A percentile compares a stretch with the other conserved stretches of the same genome.
Conservation (phyloP, 2,888 invertebrate species). For the Chaetogeoica ovagalla region DNA sequence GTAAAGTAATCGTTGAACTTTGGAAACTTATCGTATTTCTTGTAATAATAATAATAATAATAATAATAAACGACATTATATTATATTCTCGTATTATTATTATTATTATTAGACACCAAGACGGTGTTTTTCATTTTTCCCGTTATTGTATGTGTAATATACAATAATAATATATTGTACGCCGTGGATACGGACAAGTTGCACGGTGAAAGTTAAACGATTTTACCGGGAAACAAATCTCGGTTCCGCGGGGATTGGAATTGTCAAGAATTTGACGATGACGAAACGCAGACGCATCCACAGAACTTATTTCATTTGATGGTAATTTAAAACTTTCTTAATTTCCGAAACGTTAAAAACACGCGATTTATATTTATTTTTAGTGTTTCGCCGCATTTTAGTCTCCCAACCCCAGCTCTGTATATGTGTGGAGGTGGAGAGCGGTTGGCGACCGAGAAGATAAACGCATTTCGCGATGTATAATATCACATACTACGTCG, state of each 20-base stretch:
- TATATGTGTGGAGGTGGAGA: too few species aligned
- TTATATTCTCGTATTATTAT: neutral
- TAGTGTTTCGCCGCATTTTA: neutral
- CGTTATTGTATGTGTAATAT: neutral
- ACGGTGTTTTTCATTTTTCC: conserved; percentile 12
- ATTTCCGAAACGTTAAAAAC: conserved; percentile 10
- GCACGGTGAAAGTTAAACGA: conserved; percentile 34
- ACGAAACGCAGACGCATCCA: neutral
- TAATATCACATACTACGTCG: too few species aligned
- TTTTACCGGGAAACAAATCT: conserved; percentile 7
- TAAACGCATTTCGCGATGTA: too few species aligned
- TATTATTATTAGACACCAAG: neutral
- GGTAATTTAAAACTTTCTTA: conserved; percentile 42
- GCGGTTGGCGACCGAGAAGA: too few species aligned
- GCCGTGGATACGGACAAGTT: neutral
- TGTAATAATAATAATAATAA: conserved; percentile 4
- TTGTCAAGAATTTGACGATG: conserved; percentile 29
- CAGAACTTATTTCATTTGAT: conserved; percentile 47
- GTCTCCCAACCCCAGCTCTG: too few species aligned
- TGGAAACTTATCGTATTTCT: conserved; percentile 7
- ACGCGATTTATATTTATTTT: neutral
- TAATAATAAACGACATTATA: conserved; percentile 19
- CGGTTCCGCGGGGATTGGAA: neutral
- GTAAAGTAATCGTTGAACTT: neutral
- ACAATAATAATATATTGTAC: neutral